These are phyloP conservation scores for Bufotes viridis DNA, from an alignment of 2,797 vertebrate species.

Conservation along the genomic window DNA sequence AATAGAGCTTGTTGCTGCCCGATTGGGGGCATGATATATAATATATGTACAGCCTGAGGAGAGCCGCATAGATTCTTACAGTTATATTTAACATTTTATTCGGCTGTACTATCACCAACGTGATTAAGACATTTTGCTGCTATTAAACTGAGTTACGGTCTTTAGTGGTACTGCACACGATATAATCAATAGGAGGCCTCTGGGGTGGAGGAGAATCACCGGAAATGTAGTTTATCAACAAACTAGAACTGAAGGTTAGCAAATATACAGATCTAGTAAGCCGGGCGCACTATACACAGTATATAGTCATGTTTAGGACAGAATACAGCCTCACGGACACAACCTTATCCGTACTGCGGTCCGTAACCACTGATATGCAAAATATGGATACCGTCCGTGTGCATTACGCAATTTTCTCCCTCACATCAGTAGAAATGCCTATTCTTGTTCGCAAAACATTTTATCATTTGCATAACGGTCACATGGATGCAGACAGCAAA, in stretches of 20 bases:
- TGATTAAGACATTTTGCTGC: slow-evolving; percentile 12
- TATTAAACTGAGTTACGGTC: slow-evolving; percentile 10
- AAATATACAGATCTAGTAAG: background rate
- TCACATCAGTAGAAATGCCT: too few species aligned
- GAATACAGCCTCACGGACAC: too few species aligned
- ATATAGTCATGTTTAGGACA: background rate
- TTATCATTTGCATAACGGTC: too few species aligned
- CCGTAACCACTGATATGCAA: too few species aligned
- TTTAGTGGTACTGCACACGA: background rate
- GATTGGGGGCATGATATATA: slow-evolving; percentile 50
- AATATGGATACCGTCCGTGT: too few species aligned
- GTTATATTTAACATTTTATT: slow-evolving; percentile 37
- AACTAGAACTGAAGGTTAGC: background rate
- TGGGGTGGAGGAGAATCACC: background rate
- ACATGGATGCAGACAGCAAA: too few species aligned
- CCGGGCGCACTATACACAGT: background rate
- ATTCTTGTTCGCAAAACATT: too few species aligned
- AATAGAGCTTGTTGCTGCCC: slow-evolving; percentile 57
- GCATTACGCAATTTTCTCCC: too few species aligned
- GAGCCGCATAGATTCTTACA: slow-evolving; percentile 15
- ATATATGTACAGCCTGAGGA: slow-evolving; percentile 21
- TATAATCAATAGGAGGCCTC: background rate
- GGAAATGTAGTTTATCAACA: slow-evolving; percentile 14
- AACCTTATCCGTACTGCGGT: too few species aligned
- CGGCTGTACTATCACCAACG: slow-evolving; percentile 11